A percentile compares a stretch with the other conserved stretches of the same genome.
phyloP scores from a whole-genome alignment of 1,140 invertebrate genomes.

The Anoplolepis gracilipes region DNA sequence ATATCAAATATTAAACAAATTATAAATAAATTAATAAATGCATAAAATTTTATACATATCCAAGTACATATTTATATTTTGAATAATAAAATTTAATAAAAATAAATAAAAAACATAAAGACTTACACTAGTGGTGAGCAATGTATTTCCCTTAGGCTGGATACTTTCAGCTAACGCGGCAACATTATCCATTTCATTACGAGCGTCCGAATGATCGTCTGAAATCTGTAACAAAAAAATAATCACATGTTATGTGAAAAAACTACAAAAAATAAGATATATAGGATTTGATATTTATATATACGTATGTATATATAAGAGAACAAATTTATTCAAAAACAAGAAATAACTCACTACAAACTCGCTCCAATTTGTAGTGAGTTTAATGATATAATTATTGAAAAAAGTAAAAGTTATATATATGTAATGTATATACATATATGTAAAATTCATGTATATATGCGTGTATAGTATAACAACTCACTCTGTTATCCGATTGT shows the following conservation, averaged over 20 bases:
- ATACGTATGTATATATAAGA: not conserved
- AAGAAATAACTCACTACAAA: not conserved
- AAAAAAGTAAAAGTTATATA: not conserved
- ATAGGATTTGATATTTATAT: not conserved
- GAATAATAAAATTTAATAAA: not conserved
- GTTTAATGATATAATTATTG: not conserved
- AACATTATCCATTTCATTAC: slow-evolving; percentile 94
- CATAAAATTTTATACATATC: not conserved
- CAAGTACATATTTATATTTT: not conserved
- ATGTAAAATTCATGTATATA: not conserved
- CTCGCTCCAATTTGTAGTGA: not conserved
- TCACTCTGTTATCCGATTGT: slow-evolving; percentile 75
- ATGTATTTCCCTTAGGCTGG: slow-evolving; percentile 98
- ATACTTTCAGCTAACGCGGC: slow-evolving; percentile 98
- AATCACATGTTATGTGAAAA: not conserved
- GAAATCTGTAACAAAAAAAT: slow-evolving; percentile 77
- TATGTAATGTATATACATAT: not conserved
- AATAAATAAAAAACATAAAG: not conserved
- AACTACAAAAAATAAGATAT: not conserved
- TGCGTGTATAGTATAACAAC: not conserved
- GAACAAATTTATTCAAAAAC: not conserved
- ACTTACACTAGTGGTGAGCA: slow-evolving; percentile 94
- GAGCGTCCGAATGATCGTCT: slow-evolving; percentile 87
- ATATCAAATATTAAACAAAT: not conserved
- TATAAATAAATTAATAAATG: no score